Evolutionary conservation across 2,113 vertebrate species (phyloP), one percentile per base, ranked within the genome.

Genomic region (Coreoperca whiteheadi): DNA sequence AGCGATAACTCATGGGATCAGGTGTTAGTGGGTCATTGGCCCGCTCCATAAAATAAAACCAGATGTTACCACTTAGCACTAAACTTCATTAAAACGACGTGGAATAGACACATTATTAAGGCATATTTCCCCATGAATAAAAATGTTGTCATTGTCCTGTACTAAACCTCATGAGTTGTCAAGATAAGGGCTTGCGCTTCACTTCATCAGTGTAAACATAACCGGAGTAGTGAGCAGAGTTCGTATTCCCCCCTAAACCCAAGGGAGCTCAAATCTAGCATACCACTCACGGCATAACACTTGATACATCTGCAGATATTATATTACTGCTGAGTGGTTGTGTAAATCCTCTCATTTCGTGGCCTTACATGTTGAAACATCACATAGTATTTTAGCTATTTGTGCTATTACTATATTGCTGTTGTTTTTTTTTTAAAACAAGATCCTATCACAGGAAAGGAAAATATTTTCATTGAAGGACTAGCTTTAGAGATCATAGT

Each of bases 281-380:
- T 37, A 56, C 14, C 32, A n/a, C 57, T 57, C 43, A 28, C 21
- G 32, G 43, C 43, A 18, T 41, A 48, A 74, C 59, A 50, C 8
- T 32, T 50, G 53, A 48, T 75, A 30, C 34, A 72, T 76, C 71
- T 66, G 61, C 41, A 70, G 75, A 50, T 48, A 50, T 60, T 43
- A 25, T 61, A 23, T 68, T 43, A 65, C 63, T 51, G 79, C 66
- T 34, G 66, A 77, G 37, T 50, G 32, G n/a, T 51, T 78, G 69
- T 46, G 48, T 56, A 64, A 82, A 79, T 75, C 69, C 57, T 0
- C n/a, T 4, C 1, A 54, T 63, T 50, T 37, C 43, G 63, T 21
- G 54, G n/a, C 39, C 28, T 20, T 37, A 4, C 39, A 59, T 78
- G 61, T 68, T 68, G 7, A n/a, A 53, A 60, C 21, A 30, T 28